A percentile compares a stretch with the other conserved stretches of the same genome.
Evolutionary conservation across 2,113 vertebrate genomes (phyloP).

Genomic region (Talpa occidentalis): DNA sequence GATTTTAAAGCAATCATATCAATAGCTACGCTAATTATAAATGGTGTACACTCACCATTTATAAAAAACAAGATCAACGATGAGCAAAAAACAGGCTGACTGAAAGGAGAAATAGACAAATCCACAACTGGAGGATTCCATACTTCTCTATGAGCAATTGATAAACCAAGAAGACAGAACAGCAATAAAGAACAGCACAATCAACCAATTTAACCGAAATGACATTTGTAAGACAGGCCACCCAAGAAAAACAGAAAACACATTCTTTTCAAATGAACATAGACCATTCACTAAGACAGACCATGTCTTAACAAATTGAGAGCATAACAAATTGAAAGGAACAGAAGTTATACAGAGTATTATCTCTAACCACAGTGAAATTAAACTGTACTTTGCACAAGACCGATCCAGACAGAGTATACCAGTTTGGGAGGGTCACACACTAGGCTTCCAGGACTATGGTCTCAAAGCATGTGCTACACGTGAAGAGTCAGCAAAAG

Average conservation of each 20-base stretch:
- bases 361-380: background rate
- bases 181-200: background rate
- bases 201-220: background rate
- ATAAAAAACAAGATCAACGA: background rate
- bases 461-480: background rate
- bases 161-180: background rate
- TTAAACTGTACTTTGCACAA: background rate
- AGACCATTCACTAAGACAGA: background rate
- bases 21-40: background rate
- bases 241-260: slow-evolving; percentile 8
- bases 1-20: background rate
- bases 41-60: background rate
- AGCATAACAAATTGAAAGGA: background rate
- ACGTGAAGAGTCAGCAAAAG: background rate
- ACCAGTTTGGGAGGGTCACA: background rate
- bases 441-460: background rate
- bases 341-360: background rate
- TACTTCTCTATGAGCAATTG: background rate
- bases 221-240: background rate
- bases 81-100: background rate
- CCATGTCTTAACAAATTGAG: background rate
- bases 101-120: slow-evolving; percentile 6
- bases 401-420: background rate
- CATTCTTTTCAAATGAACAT: background rate
- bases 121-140: background rate